Base-by-base conservation (phyloP, 2,113 vertebrate genomes). In the Chaenogobius annularis region DNA sequence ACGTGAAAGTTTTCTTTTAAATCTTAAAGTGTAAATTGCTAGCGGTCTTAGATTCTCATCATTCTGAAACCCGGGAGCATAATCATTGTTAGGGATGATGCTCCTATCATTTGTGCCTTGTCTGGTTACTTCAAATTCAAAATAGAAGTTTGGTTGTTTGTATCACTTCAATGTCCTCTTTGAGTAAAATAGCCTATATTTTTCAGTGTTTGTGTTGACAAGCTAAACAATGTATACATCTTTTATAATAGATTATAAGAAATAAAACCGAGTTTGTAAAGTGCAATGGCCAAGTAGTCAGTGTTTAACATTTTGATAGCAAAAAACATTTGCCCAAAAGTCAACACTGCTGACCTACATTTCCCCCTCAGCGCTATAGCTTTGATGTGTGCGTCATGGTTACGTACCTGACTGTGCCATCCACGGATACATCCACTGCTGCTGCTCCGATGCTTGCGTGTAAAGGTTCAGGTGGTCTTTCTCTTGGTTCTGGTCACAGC, bases 351-450 rank as follows among this genome's bases (percentile, higher is more conserved):
- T 58, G 55, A 58, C 55, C 55, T 58, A 58, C 55, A 58, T 58
- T 58, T 12, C 9, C 5, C 12, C 22, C 50, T 17, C 5, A n/a
- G 50, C 50, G 9, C 19, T 20, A 9, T 17, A 50, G 47, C 15
- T 19, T 50, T 17, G 15, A 19, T 7, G 50, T 3, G 61, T 43
- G 68, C 35, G 80, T 62, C 73, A 77, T 81, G 68, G 82, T 88
- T 43, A 90, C 94, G 87, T 98, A 97, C 96, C 96, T 96, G 96
- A 94, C 86, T 93, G 94, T 87, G 91, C 94, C 96, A 96, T 97
- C 96, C 96, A 96, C 66, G 95, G 95, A 78, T 96, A 96, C 93
- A 96, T 94, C 87, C 95, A 95, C 95, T 95, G 92, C 87, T 91
- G 94, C 90, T 94, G 94, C 85, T 96, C 95, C 85, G 93, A 88